Evolutionary conservation across 2,797 vertebrate species (phyloP).

Genomic region (Chloroceryle amazona): DNA sequence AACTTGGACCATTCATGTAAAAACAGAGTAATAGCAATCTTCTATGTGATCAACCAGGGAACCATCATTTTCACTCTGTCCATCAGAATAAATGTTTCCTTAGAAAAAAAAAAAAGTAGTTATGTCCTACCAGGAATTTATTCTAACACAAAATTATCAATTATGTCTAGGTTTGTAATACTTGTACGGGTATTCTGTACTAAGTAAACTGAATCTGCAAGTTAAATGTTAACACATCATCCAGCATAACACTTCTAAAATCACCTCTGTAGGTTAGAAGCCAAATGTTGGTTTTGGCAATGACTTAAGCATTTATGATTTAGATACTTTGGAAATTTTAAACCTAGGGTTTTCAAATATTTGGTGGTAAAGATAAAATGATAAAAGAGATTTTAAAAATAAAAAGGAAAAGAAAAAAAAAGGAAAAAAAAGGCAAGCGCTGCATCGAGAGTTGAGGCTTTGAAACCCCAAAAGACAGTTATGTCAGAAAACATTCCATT

Average conservation of each 20-base stretch:
- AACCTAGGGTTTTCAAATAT: not conserved
- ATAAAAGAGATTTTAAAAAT: too few relatives aligned
- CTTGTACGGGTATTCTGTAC: not conserved
- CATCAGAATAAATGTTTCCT: not conserved
- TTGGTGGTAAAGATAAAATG: not conserved
- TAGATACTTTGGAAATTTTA: not conserved
- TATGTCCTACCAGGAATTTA: not conserved
- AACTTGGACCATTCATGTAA: conserved; percentile 14
- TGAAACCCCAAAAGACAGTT: not conserved
- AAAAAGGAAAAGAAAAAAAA: not conserved
- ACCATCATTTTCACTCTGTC: not conserved
- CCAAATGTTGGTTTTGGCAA: not conserved
- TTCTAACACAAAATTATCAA: not conserved
- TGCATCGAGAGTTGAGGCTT: not conserved
- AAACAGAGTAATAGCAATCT: conserved; percentile 22
- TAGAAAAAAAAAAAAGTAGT: not conserved
- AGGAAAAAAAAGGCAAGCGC: not conserved
- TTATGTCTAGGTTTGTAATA: not conserved
- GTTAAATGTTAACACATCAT: not conserved
- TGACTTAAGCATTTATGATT: not conserved
- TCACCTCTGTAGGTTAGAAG: not conserved
- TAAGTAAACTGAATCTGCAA: not conserved
- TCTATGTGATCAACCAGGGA: not conserved
- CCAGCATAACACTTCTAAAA: not conserved
- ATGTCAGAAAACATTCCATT: not conserved